Percentiles rank a stretch among this genome's conserved stretches.
These are phyloP conservation scores for Bubo bubo DNA, from an alignment of 2,113 vertebrate genomes.

Conservation along the genomic window DNA sequence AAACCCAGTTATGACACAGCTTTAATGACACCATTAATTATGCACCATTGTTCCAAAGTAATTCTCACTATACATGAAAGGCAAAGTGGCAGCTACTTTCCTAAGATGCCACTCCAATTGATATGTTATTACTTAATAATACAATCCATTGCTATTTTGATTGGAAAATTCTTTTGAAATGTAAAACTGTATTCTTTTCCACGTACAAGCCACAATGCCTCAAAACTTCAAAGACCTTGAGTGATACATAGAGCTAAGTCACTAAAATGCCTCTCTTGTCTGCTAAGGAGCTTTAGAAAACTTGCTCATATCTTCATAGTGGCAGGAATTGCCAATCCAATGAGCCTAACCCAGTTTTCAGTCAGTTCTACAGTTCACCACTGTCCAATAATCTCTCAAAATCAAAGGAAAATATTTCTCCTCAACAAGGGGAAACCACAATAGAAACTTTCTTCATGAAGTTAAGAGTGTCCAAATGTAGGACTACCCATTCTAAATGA, in stretches of 20 bases:
- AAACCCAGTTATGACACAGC: background rate
- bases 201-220: background rate
- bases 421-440: background rate
- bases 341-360: background rate
- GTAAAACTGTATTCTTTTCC: background rate
- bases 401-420: background rate
- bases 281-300: background rate
- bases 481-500: background rate
- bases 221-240: background rate
- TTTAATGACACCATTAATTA: constrained; percentile 17
- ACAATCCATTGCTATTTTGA: background rate
- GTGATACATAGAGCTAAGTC: background rate
- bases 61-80: background rate
- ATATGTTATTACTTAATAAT: background rate
- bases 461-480: background rate
- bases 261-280: background rate
- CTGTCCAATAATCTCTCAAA: background rate
- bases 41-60: background rate
- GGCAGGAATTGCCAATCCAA: background rate
- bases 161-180: background rate
- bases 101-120: background rate
- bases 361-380: background rate
- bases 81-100: background rate
- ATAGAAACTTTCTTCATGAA: background rate
- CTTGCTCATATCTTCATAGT: background rate